Conservation (phyloP, 2,113 vertebrate species). For the Bothrops jararaca region DNA sequence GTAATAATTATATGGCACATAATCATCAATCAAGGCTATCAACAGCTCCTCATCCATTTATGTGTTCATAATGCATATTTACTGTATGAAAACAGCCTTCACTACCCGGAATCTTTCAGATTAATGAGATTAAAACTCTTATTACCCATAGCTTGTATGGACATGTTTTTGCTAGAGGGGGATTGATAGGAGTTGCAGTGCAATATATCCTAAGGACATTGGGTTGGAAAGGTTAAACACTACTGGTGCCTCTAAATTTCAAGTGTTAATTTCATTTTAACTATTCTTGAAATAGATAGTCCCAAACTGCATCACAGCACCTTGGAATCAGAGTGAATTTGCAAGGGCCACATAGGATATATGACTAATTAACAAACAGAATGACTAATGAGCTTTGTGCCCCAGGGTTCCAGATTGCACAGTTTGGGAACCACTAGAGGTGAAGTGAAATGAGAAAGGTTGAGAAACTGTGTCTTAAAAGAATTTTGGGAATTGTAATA, state of each 20-base stretch:
- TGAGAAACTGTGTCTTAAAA: not conserved
- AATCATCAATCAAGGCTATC: not conserved
- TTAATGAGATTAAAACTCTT: not conserved
- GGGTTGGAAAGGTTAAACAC: not conserved
- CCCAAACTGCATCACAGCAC: not conserved
- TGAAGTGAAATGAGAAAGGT: not conserved
- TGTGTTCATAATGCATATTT: not conserved
- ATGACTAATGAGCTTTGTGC: not conserved
- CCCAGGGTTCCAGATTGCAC: not conserved
- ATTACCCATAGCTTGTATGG: not conserved
- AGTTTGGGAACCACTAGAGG: not conserved
- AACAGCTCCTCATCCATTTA: not conserved
- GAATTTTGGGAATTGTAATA: not conserved
- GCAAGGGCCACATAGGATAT: not conserved
- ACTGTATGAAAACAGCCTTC: not conserved
- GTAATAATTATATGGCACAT: not conserved
- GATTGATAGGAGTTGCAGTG: not conserved
- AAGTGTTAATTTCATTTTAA: not conserved
- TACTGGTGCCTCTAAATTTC: not conserved
- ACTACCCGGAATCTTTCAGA: not conserved
- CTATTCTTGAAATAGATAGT: not conserved
- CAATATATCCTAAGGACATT: not conserved
- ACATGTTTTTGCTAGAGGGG: not conserved
- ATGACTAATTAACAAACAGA: not conserved
- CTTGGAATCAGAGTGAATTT: not conserved